Percentiles rank a stretch among this genome's conserved stretches.
These are phyloP conservation scores for Bombus terrestris DNA, from an alignment of 1,140 invertebrate species.

Conservation along the genomic window DNA sequence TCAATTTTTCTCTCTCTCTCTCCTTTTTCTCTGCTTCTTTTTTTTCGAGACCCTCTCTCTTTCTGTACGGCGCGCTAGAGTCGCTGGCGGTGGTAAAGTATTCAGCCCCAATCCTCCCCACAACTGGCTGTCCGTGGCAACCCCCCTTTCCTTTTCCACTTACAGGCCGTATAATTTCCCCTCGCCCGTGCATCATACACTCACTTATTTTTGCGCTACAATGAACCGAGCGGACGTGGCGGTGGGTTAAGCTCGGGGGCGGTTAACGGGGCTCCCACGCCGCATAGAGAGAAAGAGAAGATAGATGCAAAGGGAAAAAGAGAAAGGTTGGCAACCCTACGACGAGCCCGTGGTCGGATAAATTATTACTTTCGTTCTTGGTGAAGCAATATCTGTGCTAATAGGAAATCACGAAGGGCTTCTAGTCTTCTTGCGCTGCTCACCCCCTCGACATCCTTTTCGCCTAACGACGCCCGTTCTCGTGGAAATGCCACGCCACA, in stretches of 20 bases:
- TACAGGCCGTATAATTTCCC: conserved; percentile 74
- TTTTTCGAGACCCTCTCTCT: background rate
- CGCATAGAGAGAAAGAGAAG: background rate
- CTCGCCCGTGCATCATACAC: conserved; percentile 76
- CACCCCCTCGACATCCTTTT: conserved; percentile 19
- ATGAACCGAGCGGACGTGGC: conserved; percentile 69
- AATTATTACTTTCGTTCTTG: conserved; percentile 76
- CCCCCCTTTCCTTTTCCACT: conserved; percentile 70
- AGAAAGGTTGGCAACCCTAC: conserved; percentile 50
- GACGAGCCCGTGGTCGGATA: conserved; percentile 69
- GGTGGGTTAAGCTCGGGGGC: conserved; percentile 65
- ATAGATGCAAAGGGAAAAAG: background rate
- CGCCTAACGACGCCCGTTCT: conserved; percentile 19
- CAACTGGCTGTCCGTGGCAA: conserved; percentile 63
- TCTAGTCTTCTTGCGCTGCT: conserved; percentile 54
- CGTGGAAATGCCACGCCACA: conserved; percentile 41
- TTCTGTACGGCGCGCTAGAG: background rate
- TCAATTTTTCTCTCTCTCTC: background rate
- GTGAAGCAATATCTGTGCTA: conserved; percentile 77
- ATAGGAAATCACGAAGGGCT: conserved; percentile 77
- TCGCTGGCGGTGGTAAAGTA: conserved; percentile 38
- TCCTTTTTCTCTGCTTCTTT: background rate
- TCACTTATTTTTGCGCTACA: conserved; percentile 79
- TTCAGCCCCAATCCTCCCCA: conserved; percentile 51
- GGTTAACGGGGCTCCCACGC: conserved; percentile 47